Evolutionary conservation across 92 coral and sea anemone species (phyloP), one percentile per base, ranked within the genome.

Genomic region (Paragorgia papillata): DNA sequence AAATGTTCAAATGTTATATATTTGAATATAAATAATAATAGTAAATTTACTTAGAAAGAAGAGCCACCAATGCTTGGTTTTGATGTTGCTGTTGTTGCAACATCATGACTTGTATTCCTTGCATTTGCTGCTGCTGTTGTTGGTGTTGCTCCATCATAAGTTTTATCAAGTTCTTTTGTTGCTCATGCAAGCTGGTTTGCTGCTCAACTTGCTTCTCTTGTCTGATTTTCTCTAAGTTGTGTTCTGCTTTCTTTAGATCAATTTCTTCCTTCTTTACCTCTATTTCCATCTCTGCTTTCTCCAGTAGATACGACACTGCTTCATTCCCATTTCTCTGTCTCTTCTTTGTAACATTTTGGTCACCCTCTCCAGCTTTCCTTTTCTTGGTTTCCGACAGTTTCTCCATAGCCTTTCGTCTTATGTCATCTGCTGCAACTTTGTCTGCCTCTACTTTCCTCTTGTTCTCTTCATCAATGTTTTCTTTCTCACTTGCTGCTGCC

Each of bases 81-180:
- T 37, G 43, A 4, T 69, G 76, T 69, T 69, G 37, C 28, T 69
- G 76, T 15, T 69, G 76, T 69, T 69, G 59, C 19, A 13, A 17
- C 58, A 69, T 13, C 20, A 69, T 2, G 9, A 20, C 26, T 54
- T 40, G 59, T 1, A 26, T 9, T 46, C 12, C 29, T 6, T 20
- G 31, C 4, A 14, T 17, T 17, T 22, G 35, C 19, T 31, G 49
- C n/a, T 66, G 74, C 22, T 37, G 56, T n/a, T 37, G 74, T 39
- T 37, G 54, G 6, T 63, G 48, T 63, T 27, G 43, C 20, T 32
- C 28, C 35, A 13, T 25, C 35, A 30, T 22, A 5, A 15, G 50
- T 1, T 32, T 34, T 24, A 37, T 37, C 10, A 37, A 4, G 4
- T 66, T 44, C 17, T 22, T 25, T 40, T 64, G 26, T 20, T 32